A percentile compares a stretch with the other conserved stretches of the same genome.
phyloP scores from a whole-genome alignment of 2,888 invertebrate species.

The Synanthedon myopaeformis region DNA sequence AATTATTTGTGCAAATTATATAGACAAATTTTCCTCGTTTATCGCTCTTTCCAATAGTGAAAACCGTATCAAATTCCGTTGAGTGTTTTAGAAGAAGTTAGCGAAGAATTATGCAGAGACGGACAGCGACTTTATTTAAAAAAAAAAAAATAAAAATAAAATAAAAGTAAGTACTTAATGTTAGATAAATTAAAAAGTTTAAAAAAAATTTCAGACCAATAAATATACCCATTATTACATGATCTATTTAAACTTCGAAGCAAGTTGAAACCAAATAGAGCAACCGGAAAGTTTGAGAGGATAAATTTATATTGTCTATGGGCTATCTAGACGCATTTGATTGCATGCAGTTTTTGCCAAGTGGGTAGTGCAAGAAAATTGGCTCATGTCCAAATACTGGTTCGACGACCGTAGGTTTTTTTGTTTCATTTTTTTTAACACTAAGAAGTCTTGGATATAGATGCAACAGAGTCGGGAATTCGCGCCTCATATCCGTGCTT shows the following conservation, averaged over 20 bases:
- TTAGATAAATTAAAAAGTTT: no score
- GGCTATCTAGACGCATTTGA: constrained; percentile 11
- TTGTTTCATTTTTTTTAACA: constrained; percentile 1
- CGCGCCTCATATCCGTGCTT: no score
- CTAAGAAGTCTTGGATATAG: background rate
- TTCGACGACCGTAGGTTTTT: constrained; percentile 24
- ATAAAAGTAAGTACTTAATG: no score
- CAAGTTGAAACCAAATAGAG: background rate
- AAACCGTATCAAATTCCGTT: no score
- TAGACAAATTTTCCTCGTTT: no score
- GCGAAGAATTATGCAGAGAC: no score
- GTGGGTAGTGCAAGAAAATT: constrained; percentile 25
- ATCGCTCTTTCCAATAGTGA: no score
- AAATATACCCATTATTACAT: background rate
- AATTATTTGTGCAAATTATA: no score
- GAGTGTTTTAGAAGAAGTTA: no score
- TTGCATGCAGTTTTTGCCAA: constrained; percentile 25
- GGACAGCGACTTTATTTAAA: no score
- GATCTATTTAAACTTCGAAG: background rate
- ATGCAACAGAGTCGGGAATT: background rate
- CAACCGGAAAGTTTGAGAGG: background rate
- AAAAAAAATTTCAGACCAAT: no score
- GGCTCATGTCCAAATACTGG: constrained; percentile 35
- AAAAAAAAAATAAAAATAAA: no score
- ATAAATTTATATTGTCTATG: background rate